Evolutionary conservation across 2,113 vertebrate genomes (phyloP), one percentile per base, ranked within the genome.

Genomic region (Indicator maculatus): DNA sequence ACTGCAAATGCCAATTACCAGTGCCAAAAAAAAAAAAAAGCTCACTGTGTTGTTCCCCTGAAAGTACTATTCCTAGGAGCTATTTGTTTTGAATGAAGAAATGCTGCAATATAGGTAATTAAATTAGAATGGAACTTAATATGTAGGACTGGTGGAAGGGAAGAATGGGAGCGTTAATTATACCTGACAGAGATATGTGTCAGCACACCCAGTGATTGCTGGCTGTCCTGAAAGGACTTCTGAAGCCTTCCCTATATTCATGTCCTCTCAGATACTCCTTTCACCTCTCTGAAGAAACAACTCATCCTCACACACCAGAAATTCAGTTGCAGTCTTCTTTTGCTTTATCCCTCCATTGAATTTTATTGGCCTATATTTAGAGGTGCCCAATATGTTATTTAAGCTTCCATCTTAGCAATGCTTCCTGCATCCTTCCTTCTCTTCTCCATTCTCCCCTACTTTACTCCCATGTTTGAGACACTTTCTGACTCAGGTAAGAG

Each of bases 101-200:
- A 89, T 80, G 59, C 55, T 92, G 69, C 71, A 85, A 41, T 76
- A 73, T 69, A 17, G n/a, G 44, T 73, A 90, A 92, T 92, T 89
- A 76, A 89, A 87, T 85, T 87, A 87, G 55, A 76, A 79, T 79
- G 74, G 39, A 87, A 76, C 59, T 87, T 82, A 50, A 96, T 85
- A 82, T 58, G 45, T 75, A 89, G 70, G 84, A 72, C n/a, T 60
- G 65, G 21, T 59, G 41, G 55, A 41, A 85, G 73, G 28, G 73
- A 83, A 78, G 82, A 82, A 85, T 70, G 60, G 52, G 63, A 83
- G 19, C 41, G 16, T 70, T 76, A 89, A 95, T 89, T 87, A 27
- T n/a, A 70, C 33, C 33, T 87, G 94, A 59, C 81, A 88, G n/a
- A 33, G 36, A 8, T 17, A 28, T 73, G 30, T 79, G 50, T 47